Evolutionary conservation across 2,113 vertebrate genomes (phyloP), one percentile per base, ranked within the genome.

Genomic region (Rhynchomys soricoides): DNA sequence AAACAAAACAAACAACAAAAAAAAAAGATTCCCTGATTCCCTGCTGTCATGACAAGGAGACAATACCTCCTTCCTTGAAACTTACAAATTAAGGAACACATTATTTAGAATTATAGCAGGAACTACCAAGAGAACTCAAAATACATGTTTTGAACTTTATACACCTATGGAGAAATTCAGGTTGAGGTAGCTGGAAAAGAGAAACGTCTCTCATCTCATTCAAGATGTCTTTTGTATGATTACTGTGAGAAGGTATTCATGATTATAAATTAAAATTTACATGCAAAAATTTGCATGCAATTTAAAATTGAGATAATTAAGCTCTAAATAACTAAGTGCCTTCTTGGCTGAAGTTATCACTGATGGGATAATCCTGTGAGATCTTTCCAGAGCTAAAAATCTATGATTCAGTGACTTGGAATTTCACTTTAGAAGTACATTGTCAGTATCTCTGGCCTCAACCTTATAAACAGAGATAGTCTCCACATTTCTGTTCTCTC

Each of bases 181-280:
- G 8, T 15, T 48, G 8, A 87, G 3, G 1, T 77, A 26, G 24
- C 45, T 40, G 10, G n/a, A 90, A 7, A 31, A 64, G 57, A 95
- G 29, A 75, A 85, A 43, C 17, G 7, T 71, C n/a, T 86, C 55
- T 81, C 45, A 45, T 7, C 24, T 31, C 43, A 29, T 40, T 92
- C 90, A 79, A 66, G 73, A 64, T 48, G 22, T 48, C 4, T 92
- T 70, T 59, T 43, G 7, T 91, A n/a, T 74, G 59, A 93, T 90
- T 92, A 79, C 43, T 24, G 5, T 37, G 9, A 52, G 24, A 45
- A 82, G 4, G 71, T 43, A 86, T 45, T 92, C 19, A 13, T 68
- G 90, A 81, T 94, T 55, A 48, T 90, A 77, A 93, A 70, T 71
- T 79, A 95, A 92, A 83, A 86, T 43, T 73, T 10, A 62, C 22